Evolutionary conservation across 2,888 invertebrate species (phyloP).

Genomic region (Drosophila meridionalis): DNA sequence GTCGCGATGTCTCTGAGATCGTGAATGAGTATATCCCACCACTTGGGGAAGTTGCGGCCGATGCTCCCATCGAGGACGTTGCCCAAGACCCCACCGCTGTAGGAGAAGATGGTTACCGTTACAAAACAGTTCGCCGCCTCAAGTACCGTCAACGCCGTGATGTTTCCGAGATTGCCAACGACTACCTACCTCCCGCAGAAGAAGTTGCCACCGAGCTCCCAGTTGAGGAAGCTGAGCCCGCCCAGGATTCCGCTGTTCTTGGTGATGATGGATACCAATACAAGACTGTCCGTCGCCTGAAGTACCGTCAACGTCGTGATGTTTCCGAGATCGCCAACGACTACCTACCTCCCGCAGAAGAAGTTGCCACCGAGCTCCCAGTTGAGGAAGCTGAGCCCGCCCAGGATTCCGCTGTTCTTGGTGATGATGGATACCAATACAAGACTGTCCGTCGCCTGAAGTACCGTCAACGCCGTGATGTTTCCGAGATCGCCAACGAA

Average conservation of each 20-base stretch:
- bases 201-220: neutral
- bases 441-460: conserved; percentile 39
- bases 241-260: conserved; percentile 5
- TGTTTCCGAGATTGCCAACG: conserved; percentile 67
- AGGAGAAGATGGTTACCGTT: conserved; percentile 74
- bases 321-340: conserved; percentile 4
- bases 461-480: conserved; percentile 40
- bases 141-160: conserved; percentile 78
- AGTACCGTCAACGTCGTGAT: conserved; percentile 13
- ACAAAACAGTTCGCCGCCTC: conserved; percentile 75
- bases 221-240: neutral
- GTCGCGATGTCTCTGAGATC: conserved; percentile 76
- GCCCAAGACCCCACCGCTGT: conserved; percentile 65
- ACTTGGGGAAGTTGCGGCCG: conserved; percentile 51
- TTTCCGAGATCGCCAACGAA: conserved; percentile 32
- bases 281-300: conserved; percentile 2
- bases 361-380: neutral
- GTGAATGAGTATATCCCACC: conserved; percentile 76
- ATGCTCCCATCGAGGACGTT: conserved; percentile 33
- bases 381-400: neutral
- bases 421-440: conserved; percentile 26
- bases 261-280: conserved; percentile 4
- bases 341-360: neutral
- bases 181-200: conserved; percentile 24
- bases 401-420: conserved; percentile 25